Base-by-base conservation (phyloP, 2,888 invertebrate species). In the Oscheius onirici region DNA sequence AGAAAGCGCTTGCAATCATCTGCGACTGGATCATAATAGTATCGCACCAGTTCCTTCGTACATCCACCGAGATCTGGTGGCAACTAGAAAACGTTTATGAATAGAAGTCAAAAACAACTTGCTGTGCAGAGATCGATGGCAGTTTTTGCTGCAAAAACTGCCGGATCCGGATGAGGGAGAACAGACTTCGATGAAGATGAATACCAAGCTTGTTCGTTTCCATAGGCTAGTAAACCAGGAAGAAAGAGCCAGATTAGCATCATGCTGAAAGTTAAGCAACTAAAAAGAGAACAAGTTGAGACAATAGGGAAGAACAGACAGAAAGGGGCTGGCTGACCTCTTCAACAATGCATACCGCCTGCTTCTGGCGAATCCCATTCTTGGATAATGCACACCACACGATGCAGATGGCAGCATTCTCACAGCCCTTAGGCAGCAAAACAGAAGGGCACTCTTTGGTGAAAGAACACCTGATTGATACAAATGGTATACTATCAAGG, bases 1-100 rank as follows among this genome's bases (percentile, higher is more conserved):
- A 73, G 78, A 76, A 86, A 86, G 68, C 78, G 76, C 71, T 77
- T 77, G 75, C 86, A 86, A 20, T 81, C 79, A 55, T 80, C 81
- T 26, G 57, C 73, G 10, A 52, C 72, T 24, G 73, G 68, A 68
- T 86, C 81, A 77, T 83, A 86, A 72, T 83, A 86, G 65, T 81
- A 86, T 43, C 86, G 78, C 24, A 84, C 71, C 28, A 84, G 77
- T 65, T 81, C 77, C 63, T 78, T 75, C n/a, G 72, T 68, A 71
- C 86, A 86, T 57, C 78, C 80, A 17, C 86, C 86, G 34, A 71
- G 68, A 58, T 82, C 82, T 57, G 78, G 61, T 10, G 81, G 78
- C 43, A 79, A 65, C 83, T 85, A 71, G 68, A 80, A 26, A n/a
- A 11, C 8, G 34, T 34, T 34, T 6, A 34, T 8, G 3, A 34